Base-by-base conservation (phyloP, 2,113 vertebrate species). In the Oenanthe melanoleuca region DNA sequence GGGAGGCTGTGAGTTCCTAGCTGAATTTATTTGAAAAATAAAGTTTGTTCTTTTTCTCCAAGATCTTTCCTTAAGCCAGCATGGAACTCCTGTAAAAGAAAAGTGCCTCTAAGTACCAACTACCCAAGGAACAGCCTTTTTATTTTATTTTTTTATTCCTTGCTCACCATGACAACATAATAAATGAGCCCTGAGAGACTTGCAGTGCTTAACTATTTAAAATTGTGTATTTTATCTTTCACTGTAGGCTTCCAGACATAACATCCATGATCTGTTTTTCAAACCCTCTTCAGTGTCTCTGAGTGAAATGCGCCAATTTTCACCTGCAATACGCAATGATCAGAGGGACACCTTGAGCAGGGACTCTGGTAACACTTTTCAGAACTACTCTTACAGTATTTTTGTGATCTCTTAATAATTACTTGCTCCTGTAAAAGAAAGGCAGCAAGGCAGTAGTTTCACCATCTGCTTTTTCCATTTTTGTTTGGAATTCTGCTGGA, bases 391-490 rank as follows among this genome's bases (percentile, higher is more conserved):
- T 90, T 38, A 49, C 0, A 59, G 73, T 73, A 86, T 93, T 97
- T 96, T 97, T 91, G 94, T 94, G 87, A 96, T 79, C 77, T 95
- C 95, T 90, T 89, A 94, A 96, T 96, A 97, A 98, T 97, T 97
- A 95, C 75, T 96, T 16, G n/a, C 70, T 97, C 87, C 83, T 86
- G 93, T 72, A 93, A 95, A 96, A 95, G 93, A 81, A 96, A 93
- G 94, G 80, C 72, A 95, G 91, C 91, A 91, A 95, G 78, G 72
- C 93, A 97, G 82, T 59, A 92, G 81, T 77, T 95, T 86, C 77
- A 15, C 96, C 98, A 98, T 98, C 97, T 98, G 98, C 92, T 98
- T 97, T 98, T 96, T 77, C 94, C 49, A 86, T 98, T 97, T 95
- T 96, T 97, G 89, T 96, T 97, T 96, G 56, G 88, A 86, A 88